Conservation (phyloP, 1,140 invertebrate species). For the Ridgeia piscesae region DNA sequence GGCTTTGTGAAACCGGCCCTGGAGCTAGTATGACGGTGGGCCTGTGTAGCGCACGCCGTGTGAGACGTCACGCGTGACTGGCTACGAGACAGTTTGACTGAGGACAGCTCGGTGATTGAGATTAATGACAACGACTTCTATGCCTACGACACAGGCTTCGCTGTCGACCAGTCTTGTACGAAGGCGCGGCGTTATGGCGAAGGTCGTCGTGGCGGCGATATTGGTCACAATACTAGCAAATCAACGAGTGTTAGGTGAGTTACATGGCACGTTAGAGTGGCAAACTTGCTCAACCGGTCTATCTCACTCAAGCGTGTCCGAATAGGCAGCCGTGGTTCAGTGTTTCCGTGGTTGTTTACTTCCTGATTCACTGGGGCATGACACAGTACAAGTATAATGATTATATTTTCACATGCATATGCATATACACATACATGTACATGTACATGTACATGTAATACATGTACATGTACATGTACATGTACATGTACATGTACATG, state of each 20-base stretch:
- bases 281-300: background rate
- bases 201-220: background rate
- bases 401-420: background rate
- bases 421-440: background rate
- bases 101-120: background rate
- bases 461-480: background rate
- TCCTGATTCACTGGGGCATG: background rate
- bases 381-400: background rate
- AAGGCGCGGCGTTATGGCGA: background rate
- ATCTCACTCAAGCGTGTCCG: background rate
- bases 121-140: background rate
- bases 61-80: background rate
- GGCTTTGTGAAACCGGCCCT: too few species aligned
- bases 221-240: background rate
- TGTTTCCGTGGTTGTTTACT: background rate
- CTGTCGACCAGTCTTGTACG: background rate
- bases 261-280: background rate
- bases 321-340: background rate
- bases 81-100: background rate
- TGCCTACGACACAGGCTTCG: background rate
- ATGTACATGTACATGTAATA: background rate
- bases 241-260: background rate
- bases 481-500: slow-evolving; percentile 16
- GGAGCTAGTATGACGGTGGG: background rate
- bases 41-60: background rate